Evolutionary conservation across 2,888 invertebrate genomes (phyloP).

Genomic region (Lasioglossum marginatum): DNA sequence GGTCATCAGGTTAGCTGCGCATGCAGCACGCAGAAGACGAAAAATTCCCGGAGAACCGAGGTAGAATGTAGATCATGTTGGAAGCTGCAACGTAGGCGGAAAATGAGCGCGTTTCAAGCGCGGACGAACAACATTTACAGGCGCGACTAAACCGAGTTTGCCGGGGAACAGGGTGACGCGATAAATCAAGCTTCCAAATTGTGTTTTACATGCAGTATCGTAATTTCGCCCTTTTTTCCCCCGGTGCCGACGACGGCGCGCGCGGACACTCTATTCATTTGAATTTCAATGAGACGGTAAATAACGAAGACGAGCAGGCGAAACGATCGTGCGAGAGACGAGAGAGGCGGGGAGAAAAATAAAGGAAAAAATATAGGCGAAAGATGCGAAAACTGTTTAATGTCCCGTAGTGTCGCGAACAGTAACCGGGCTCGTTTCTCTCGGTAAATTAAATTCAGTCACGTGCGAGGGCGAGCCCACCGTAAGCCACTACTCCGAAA

Average conservation of each 20-base stretch:
- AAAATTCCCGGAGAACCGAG: conserved; percentile 25
- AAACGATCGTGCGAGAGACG: neutral
- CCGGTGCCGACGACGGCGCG: neutral
- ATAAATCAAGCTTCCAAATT: conserved; percentile 29
- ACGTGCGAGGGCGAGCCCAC: conserved; percentile 47
- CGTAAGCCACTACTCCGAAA: conserved; percentile 57
- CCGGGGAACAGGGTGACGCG: neutral
- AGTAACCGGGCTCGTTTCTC: conserved; percentile 30
- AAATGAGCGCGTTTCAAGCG: conserved; percentile 23
- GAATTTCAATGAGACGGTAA: conserved; percentile 13
- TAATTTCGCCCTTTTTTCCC: neutral
- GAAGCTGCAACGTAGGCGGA: neutral
- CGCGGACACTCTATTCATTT: conserved; percentile 16
- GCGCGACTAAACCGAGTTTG: conserved; percentile 46
- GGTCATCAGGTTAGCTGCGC: neutral
- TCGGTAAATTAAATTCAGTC: conserved; percentile 66
- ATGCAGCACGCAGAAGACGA: neutral
- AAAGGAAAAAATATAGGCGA: conserved; percentile 1
- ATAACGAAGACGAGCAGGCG: neutral
- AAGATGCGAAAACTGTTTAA: conserved; percentile 53
- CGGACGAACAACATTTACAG: neutral
- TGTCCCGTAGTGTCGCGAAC: conserved; percentile 44
- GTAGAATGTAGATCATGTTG: neutral
- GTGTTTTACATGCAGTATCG: neutral
- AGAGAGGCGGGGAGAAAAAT: neutral